Conservation (phyloP, 1,140 invertebrate species). For the Drosophila novamexicana region DNA sequence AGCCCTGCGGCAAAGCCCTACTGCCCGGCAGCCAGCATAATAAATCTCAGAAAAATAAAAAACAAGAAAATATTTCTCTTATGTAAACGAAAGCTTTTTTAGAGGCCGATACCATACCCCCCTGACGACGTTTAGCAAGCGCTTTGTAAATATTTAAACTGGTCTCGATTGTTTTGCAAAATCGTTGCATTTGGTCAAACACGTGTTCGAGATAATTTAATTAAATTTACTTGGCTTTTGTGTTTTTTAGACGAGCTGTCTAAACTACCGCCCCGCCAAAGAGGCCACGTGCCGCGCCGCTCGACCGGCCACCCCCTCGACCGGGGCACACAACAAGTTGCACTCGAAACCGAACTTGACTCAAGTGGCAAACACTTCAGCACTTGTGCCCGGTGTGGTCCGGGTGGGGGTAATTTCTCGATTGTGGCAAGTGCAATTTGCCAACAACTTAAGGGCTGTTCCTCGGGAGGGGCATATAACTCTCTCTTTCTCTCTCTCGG, state of each 20-base stretch:
- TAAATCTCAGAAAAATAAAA: constrained; percentile 6
- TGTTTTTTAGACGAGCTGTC: constrained; percentile 34
- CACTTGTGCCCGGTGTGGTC: constrained; percentile 24
- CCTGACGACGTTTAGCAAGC: constrained; percentile 66
- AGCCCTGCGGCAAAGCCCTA: not conserved
- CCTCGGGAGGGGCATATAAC: not conserved
- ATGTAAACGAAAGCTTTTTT: constrained; percentile 62
- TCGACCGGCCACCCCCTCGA: not conserved
- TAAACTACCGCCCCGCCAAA: constrained; percentile 17
- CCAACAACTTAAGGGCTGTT: not conserved
- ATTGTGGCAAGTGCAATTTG: constrained; percentile 66
- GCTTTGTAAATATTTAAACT: constrained; percentile 79
- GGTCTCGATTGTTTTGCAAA: constrained; percentile 76
- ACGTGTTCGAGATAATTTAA: constrained; percentile 83
- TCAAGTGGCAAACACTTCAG: constrained; percentile 78
- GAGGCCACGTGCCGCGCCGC: constrained; percentile 41
- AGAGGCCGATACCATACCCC: constrained; percentile 28
- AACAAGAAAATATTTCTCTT: constrained; percentile 51
- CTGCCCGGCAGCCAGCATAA: not conserved
- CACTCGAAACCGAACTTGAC: constrained; percentile 45
- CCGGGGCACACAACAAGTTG: constrained; percentile 34
- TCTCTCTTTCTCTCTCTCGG: too few relatives aligned
- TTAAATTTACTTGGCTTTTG: constrained; percentile 82
- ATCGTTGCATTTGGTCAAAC: constrained; percentile 84
- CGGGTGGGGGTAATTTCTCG: constrained; percentile 38